Evolutionary conservation across 2,797 vertebrate species (phyloP).

Genomic region (Acipenser oxyrinchus): DNA sequence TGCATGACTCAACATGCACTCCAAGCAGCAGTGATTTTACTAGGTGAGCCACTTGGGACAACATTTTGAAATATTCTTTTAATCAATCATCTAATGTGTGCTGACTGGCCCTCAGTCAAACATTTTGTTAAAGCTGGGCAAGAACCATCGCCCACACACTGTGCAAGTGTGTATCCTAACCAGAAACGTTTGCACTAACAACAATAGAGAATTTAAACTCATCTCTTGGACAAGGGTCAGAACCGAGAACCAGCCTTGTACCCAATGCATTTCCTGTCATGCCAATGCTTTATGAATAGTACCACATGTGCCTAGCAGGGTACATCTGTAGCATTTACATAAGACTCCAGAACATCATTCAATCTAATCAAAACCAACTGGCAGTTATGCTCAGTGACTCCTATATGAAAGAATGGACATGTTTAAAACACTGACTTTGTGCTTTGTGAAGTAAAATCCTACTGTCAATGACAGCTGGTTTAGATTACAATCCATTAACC

Average conservation of each 20-base stretch:
- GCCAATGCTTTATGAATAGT: conserved; percentile 27
- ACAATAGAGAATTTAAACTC: not conserved
- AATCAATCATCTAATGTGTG: too few species aligned
- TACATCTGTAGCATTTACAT: too few species aligned
- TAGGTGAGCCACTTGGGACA: too few species aligned
- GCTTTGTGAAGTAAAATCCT: conserved; percentile 45
- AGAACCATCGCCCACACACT: too few species aligned
- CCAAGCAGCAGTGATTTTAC: too few species aligned
- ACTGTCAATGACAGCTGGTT: conserved; percentile 51
- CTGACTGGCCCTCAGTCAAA: too few species aligned
- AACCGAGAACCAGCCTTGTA: too few species aligned
- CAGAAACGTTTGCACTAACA: too few species aligned
- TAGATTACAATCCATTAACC: conserved; percentile 52
- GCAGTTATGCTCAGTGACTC: conserved; percentile 43
- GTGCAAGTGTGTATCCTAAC: too few species aligned
- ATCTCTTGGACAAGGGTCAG: conserved; percentile 16
- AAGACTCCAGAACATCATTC: conserved; percentile 47
- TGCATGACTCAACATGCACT: too few species aligned
- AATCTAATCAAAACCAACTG: conserved; percentile 54
- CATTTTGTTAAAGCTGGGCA: too few species aligned
- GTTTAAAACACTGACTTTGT: conserved; percentile 53
- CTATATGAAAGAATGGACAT: conserved; percentile 50
- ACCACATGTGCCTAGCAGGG: conserved; percentile 31
- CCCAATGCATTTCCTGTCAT: conserved; percentile 29
- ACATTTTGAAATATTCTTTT: too few species aligned